Evolutionary conservation across 2,797 vertebrate genomes (phyloP).

Genomic region (Mormyrus proboscirostris): DNA sequence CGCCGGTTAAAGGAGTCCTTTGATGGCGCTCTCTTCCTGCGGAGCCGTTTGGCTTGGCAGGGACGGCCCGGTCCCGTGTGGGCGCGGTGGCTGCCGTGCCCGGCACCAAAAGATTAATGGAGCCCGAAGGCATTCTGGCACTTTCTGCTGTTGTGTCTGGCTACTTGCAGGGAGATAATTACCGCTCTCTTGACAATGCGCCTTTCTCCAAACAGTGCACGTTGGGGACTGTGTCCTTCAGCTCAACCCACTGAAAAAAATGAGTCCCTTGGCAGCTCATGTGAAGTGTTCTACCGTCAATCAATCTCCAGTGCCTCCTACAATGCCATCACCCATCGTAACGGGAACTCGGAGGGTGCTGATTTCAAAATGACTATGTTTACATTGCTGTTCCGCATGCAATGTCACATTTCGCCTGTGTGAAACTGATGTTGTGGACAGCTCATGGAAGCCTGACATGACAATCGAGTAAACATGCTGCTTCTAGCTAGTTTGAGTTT

Average conservation of each 20-base stretch:
- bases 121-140: not conserved
- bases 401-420: not conserved
- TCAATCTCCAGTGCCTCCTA: not conserved
- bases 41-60: conserved; percentile 25
- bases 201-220: not conserved
- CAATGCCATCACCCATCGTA: not conserved
- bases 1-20: conserved; percentile 1
- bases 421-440: not conserved
- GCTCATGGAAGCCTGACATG: not conserved
- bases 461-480: not conserved
- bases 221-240: not conserved
- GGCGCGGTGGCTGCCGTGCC: not conserved
- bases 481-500: not conserved
- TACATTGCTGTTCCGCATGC: not conserved
- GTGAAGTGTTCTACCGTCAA: not conserved
- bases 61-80: not conserved
- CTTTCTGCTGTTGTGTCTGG: conserved; percentile 25
- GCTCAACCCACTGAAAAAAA: not conserved
- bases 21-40: conserved; percentile 15
- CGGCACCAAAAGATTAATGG: conserved; percentile 25
- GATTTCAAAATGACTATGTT: not conserved
- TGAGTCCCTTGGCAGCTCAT: not conserved
- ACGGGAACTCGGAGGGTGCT: not conserved
- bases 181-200: conserved; percentile 7
- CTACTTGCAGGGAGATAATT: conserved; percentile 10